Evolutionary conservation across 64 coral and sea anemone species (phyloP).

Genomic region (Stichodactyla mertensii): DNA sequence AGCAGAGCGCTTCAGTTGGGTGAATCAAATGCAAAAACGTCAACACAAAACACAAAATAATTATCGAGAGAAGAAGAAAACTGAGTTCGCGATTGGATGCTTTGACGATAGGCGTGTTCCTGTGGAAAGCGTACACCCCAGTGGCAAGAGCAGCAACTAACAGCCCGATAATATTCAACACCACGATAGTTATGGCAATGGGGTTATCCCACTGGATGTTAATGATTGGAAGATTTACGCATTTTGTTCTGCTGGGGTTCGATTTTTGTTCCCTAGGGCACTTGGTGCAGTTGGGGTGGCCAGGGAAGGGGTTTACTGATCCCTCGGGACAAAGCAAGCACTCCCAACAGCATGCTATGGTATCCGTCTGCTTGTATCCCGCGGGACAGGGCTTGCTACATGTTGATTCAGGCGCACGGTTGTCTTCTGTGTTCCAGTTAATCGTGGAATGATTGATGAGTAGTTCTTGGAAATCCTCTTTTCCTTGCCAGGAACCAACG

Average conservation of each 20-base stretch:
- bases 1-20: constrained; percentile 14
- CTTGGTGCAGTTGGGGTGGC: constrained; percentile 14
- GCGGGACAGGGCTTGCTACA: constrained; percentile 32
- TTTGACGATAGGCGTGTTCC: constrained; percentile 38
- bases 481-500: constrained; percentile 51
- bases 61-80: constrained; percentile 11
- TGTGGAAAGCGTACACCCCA: not conserved
- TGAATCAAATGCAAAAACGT: constrained; percentile 19
- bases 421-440: constrained; percentile 10
- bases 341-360: constrained; percentile 52
- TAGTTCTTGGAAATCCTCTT: not conserved
- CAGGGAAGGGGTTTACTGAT: constrained; percentile 6
- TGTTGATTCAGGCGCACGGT: constrained; percentile 11
- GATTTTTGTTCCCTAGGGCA: constrained; percentile 33
- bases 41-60: constrained; percentile 26
- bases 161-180: constrained; percentile 21
- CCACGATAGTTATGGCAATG: not conserved
- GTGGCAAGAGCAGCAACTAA: not conserved
- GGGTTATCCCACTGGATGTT: constrained; percentile 36
- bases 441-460: not conserved
- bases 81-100: constrained; percentile 50
- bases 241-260: constrained; percentile 21
- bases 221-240: constrained; percentile 29
- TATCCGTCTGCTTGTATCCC: constrained; percentile 25
- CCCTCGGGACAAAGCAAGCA: constrained; percentile 30